Conservation (phyloP, 2,113 vertebrate species). For the Psettodes erumei region DNA sequence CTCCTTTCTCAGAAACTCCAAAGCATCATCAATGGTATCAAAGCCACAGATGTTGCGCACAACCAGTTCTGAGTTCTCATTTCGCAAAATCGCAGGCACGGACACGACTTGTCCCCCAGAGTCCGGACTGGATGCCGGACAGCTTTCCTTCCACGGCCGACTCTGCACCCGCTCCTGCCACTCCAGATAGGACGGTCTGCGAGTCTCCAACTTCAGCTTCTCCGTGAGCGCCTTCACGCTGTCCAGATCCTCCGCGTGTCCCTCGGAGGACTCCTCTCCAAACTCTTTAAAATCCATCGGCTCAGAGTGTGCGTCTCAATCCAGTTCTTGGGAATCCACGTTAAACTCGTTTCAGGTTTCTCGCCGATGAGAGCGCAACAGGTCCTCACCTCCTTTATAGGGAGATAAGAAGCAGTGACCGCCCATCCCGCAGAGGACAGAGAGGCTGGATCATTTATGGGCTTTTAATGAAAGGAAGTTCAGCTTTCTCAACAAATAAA, state of each 20-base stretch:
- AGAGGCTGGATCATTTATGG: constrained; percentile 19
- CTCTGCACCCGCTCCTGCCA: constrained; percentile 89
- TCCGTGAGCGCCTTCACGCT: constrained; percentile 90
- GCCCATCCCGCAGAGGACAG: constrained; percentile 62
- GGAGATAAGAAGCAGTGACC: constrained; percentile 58
- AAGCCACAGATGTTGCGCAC: constrained; percentile 88
- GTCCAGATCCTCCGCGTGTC: constrained; percentile 85
- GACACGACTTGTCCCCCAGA: constrained; percentile 27
- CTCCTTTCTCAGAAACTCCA: constrained; percentile 91
- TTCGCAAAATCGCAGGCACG: constrained; percentile 30
- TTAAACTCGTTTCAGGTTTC: neutral
- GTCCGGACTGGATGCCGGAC: neutral
- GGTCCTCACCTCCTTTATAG: constrained; percentile 67
- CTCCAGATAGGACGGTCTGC: constrained; percentile 92
- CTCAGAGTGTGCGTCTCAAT: too few relatives aligned
- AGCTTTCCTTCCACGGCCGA: constrained; percentile 79
- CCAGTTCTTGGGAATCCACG: neutral
- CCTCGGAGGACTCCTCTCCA: constrained; percentile 82
- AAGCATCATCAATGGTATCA: constrained; percentile 85
- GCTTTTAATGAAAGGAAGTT: neutral
- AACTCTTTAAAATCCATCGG: constrained; percentile 85
- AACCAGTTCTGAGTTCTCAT: constrained; percentile 46
- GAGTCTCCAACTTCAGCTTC: constrained; percentile 92
- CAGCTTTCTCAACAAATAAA: neutral
- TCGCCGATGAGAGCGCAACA: constrained; percentile 43